Evolutionary conservation across 2,888 invertebrate genomes (phyloP), one percentile per base, ranked within the genome.

Genomic region (Morpho deidamia): DNA sequence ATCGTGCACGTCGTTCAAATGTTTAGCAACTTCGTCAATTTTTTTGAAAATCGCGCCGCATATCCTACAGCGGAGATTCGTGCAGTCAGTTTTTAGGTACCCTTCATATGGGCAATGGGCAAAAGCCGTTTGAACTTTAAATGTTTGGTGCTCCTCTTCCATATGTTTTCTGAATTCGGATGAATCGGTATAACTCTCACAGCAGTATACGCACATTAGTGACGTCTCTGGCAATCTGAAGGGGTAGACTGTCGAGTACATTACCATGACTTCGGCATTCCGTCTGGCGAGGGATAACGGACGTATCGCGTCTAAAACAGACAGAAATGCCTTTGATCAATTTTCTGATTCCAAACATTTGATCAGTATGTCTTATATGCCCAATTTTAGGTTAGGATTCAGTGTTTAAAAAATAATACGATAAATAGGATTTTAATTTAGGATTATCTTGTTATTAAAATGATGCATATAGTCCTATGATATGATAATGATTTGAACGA

Each of bases 131-230:
- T 57, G 59, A 7, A 71, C 42, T 46, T 68, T 68, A 40, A 70
- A 65, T 8, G 68, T 67, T 14, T 63, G 35, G 50, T 78, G 78
- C 10, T 68, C 65, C n/a, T 58, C 55, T 5, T 62, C 53, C 70
- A 74, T 71, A 52, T 77, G 76, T 5, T 59, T 49, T 35, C 76
- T 65, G 56, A 72, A 76, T 23, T 54, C 23, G 3, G 65, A 52
- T 5, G 77, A 69, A n/a, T 72, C 69, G 0, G 65, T 59, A 56
- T 64, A 75, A 7, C 59, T 62, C 40, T 72, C 70, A 47, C 64
- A 66, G 62, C 78, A 78, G 61, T 72, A 74, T 32, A 75, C 71
- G 67, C 78, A 78, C 60, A 72, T 70, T 59, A 75, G 62, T 32
- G 66, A 62, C 51, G 66, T 65, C 55, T 70, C 70, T 34, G 77